phyloP scores from a whole-genome alignment of 2,113 vertebrate genomes.

The Xiphias gladius region DNA sequence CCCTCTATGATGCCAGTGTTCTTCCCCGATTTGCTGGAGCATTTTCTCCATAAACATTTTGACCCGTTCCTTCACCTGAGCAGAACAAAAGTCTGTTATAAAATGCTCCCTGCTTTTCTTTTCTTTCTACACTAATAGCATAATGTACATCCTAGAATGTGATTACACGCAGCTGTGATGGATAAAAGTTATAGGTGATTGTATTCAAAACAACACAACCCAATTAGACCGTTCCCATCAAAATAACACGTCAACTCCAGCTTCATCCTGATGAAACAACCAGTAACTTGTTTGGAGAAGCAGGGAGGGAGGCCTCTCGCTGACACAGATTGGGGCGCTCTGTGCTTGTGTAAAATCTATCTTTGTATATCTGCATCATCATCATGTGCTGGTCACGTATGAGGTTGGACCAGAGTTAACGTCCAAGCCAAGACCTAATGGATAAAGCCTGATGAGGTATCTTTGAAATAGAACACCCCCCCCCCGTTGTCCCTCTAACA shows the following conservation, averaged over 20 bases:
- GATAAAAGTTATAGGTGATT: slow-evolving; percentile 16
- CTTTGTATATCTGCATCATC: slow-evolving; percentile 38
- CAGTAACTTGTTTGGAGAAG: slow-evolving; percentile 17
- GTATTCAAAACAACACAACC: slow-evolving; percentile 21
- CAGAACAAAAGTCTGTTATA: slow-evolving; percentile 26
- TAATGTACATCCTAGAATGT: neutral
- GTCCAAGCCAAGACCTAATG: slow-evolving; percentile 48
- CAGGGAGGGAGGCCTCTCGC: slow-evolving; percentile 11
- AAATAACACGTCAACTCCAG: neutral
- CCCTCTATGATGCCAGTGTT: slow-evolving; percentile 67
- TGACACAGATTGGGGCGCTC: slow-evolving; percentile 1
- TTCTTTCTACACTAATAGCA: neutral
- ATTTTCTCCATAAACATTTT: slow-evolving; percentile 88
- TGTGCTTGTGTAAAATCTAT: slow-evolving; percentile 43
- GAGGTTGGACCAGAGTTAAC: slow-evolving; percentile 42
- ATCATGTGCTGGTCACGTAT: slow-evolving; percentile 37
- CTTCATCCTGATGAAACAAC: slow-evolving; percentile 39
- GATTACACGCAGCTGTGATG: neutral
- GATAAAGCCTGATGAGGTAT: slow-evolving; percentile 35
- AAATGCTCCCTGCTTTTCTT: neutral
- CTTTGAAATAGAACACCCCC: slow-evolving; percentile 57
- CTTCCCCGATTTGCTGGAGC: slow-evolving; percentile 80
- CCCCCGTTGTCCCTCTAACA: slow-evolving; percentile 11
- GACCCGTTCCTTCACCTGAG: slow-evolving; percentile 89
- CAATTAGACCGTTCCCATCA: neutral